Conservation (phyloP, 2,888 invertebrate species). For the Phengaris arion region DNA sequence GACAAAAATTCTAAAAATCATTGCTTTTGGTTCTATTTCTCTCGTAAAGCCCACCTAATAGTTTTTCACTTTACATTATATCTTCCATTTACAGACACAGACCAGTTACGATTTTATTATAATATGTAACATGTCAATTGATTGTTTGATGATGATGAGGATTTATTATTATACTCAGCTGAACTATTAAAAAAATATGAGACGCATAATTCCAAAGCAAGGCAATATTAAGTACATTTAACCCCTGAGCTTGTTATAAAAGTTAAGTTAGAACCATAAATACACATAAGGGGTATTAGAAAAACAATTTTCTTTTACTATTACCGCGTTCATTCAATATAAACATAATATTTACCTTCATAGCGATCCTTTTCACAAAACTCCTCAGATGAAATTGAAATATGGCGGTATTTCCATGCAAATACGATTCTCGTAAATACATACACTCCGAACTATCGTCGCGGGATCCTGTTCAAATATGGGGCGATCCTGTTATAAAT, state of each 20-base stretch:
- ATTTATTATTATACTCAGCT: neutral
- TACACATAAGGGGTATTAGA: neutral
- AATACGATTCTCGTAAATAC: conserved; percentile 43
- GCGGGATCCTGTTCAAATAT: conserved; percentile 43
- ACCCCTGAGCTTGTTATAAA: neutral
- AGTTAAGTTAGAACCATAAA: neutral
- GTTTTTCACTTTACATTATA: no score
- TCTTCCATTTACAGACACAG: no score
- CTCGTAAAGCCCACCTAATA: no score
- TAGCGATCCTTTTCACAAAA: conserved; percentile 34
- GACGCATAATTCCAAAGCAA: neutral
- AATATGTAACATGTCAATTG: no score
- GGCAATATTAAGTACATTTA: neutral
- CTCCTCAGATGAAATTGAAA: conserved; percentile 42
- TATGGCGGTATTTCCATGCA: conserved; percentile 42
- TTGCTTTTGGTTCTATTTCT: no score
- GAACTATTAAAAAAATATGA: neutral
- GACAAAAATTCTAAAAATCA: no score
- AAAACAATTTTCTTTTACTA: conserved; percentile 24
- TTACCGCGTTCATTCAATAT: neutral
- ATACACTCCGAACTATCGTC: conserved; percentile 38
- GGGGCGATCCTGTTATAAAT: no score
- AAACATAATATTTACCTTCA: conserved; percentile 28
- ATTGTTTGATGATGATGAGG: no score
- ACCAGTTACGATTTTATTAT: no score